Evolutionary conservation across 2,888 invertebrate genomes (phyloP).

Genomic region (Mythimna impura): DNA sequence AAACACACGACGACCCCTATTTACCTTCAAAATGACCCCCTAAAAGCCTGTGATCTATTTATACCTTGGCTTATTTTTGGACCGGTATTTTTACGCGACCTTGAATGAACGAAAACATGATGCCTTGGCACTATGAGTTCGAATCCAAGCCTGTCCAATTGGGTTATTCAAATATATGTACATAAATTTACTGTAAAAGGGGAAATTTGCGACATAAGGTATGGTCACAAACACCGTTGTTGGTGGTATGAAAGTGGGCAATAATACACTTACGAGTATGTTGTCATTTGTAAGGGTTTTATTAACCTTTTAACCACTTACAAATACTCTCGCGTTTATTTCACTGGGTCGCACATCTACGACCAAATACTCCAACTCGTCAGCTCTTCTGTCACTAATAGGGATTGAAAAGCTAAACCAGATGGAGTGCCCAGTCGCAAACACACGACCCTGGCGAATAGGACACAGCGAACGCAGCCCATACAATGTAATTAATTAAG

Average conservation of each 20-base stretch:
- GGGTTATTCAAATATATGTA: conserved; percentile 60
- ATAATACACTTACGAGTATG: conserved; percentile 25
- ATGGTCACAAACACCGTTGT: conserved; percentile 28
- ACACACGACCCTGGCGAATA: no score
- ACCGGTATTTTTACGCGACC: conserved; percentile 49
- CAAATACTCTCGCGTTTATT: neutral
- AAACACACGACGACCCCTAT: neutral
- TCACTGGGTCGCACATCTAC: no score
- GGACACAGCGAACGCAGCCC: no score
- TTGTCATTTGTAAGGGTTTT: neutral
- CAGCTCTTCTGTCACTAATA: no score
- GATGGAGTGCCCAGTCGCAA: no score
- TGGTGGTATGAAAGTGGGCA: conserved; percentile 13
- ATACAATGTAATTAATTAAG: no score
- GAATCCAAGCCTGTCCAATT: conserved; percentile 9
- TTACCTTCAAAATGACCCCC: conserved; percentile 11
- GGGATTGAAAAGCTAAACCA: no score
- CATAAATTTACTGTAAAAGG: conserved; percentile 45
- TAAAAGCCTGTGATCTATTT: conserved; percentile 41
- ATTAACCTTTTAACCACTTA: neutral
- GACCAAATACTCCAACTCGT: no score
- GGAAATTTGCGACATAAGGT: conserved; percentile 17
- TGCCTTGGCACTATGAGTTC: conserved; percentile 19
- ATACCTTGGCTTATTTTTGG: conserved; percentile 44
- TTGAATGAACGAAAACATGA: conserved; percentile 51